Conservation (phyloP, 1,140 invertebrate genomes). For the Solen grandis region DNA sequence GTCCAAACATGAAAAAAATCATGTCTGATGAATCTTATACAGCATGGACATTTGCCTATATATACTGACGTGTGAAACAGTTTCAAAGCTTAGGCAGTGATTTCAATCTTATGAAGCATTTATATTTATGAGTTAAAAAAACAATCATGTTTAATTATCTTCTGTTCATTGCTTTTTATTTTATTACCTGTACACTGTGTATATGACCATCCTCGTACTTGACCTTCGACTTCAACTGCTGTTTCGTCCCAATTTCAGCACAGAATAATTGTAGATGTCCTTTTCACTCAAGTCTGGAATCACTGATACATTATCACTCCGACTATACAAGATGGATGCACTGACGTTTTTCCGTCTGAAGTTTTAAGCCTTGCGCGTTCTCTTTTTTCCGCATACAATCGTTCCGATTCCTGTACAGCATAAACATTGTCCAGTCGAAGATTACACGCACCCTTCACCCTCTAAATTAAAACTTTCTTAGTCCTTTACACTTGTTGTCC, state of each 20-base stretch:
- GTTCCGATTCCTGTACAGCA: background rate
- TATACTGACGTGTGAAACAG: background rate
- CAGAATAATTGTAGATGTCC: slow-evolving; percentile 44
- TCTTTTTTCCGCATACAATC: background rate
- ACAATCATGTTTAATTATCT: background rate
- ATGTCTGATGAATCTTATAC: background rate
- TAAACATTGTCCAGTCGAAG: background rate
- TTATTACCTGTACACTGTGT: slow-evolving; percentile 11
- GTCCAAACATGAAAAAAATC: no score
- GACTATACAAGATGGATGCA: slow-evolving; percentile 4
- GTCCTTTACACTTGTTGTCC: slow-evolving; percentile 28
- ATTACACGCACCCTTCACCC: slow-evolving; percentile 22
- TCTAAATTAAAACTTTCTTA: slow-evolving; percentile 6
- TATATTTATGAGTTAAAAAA: background rate
- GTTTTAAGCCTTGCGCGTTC: background rate
- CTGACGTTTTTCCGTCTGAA: background rate
- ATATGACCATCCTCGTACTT: slow-evolving; percentile 41
- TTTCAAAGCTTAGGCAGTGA: background rate
- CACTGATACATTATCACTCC: background rate
- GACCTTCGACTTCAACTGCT: slow-evolving; percentile 35
- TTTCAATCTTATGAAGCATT: background rate
- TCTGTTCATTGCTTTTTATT: background rate
- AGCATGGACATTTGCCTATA: background rate
- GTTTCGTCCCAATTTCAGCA: slow-evolving; percentile 31
- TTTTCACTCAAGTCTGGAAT: slow-evolving; percentile 36